Percentiles rank a stretch among this genome's conserved stretches.
phyloP scores from a whole-genome alignment of 2,113 vertebrate species.

The Larimichthys crocea region DNA sequence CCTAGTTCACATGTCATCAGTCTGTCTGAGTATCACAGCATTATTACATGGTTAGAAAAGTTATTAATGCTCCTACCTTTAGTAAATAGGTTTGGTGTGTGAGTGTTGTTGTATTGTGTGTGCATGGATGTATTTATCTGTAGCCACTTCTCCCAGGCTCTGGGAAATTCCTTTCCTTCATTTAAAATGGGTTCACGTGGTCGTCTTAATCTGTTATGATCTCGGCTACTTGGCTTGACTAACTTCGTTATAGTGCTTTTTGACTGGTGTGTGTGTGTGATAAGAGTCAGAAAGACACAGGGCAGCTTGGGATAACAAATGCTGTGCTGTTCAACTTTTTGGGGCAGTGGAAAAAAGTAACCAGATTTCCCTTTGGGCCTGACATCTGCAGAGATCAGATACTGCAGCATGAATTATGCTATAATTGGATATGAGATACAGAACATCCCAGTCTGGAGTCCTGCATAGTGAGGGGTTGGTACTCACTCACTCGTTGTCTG shows the following conservation, averaged over 20 bases:
- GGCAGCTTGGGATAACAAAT: not conserved
- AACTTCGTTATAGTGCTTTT: not conserved
- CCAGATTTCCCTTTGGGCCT: slow-evolving; percentile 15
- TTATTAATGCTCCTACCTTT: not conserved
- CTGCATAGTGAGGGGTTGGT: not conserved
- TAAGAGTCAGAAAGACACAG: not conserved
- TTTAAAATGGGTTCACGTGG: not conserved
- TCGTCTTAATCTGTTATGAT: not conserved
- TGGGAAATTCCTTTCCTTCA: not conserved
- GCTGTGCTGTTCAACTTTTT: not conserved
- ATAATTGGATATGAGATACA: not conserved
- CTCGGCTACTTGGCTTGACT: not conserved
- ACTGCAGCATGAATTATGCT: slow-evolving; percentile 15
- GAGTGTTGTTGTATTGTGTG: not conserved
- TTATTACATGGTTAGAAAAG: slow-evolving; percentile 55
- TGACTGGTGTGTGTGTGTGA: not conserved
- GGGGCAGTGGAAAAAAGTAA: not conserved
- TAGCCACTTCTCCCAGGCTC: not conserved
- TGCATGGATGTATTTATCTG: not conserved
- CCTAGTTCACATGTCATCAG: slow-evolving; percentile 62
- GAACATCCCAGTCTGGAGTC: not conserved
- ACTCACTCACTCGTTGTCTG: not conserved
- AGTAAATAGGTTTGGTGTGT: not conserved
- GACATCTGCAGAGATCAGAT: slow-evolving; percentile 24
- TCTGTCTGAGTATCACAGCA: slow-evolving; percentile 52